phyloP scores from a whole-genome alignment of 30 jellyfish, hydroid and myxozoan species.

The Hydractinia symbiolongicarpus region DNA sequence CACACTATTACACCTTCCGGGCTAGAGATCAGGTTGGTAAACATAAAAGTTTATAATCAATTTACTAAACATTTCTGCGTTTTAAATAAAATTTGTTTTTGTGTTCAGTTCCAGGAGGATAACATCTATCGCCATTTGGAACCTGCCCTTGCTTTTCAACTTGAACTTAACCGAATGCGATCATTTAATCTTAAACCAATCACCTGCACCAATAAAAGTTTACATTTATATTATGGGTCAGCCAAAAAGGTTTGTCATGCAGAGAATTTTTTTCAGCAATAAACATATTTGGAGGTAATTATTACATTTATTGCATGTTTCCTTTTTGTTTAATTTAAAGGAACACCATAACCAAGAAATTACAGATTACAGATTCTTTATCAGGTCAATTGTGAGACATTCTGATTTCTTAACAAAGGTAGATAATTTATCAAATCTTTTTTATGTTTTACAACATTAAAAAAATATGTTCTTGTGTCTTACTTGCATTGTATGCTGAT shows the following conservation, averaged over 20 bases:
- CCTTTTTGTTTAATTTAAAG: slow-evolving; percentile 23
- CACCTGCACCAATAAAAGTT: slow-evolving; percentile 58
- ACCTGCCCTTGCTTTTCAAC: slow-evolving; percentile 90
- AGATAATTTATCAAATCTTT: background rate
- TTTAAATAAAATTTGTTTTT: slow-evolving; percentile 1
- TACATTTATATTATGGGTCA: slow-evolving; percentile 73
- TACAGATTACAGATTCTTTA: slow-evolving; percentile 76
- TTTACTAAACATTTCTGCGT: background rate
- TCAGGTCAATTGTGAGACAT: slow-evolving; percentile 80
- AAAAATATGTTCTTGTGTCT: background rate
- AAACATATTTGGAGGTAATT: background rate
- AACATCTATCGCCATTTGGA: slow-evolving; percentile 81
- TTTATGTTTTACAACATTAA: background rate
- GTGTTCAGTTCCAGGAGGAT: slow-evolving; percentile 54
- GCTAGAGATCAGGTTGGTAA: slow-evolving; percentile 65
- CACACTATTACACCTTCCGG: slow-evolving; percentile 62
- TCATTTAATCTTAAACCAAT: slow-evolving; percentile 62
- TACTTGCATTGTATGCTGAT: background rate
- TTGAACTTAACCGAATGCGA: slow-evolving; percentile 68
- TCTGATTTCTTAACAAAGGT: slow-evolving; percentile 78
- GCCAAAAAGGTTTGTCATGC: slow-evolving; percentile 57
- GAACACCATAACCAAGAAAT: slow-evolving; percentile 61
- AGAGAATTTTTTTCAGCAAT: background rate
- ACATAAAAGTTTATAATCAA: background rate
- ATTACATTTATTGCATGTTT: background rate